Evolutionary conservation across 2,113 vertebrate species (phyloP).

Genomic region (Rhombomys opimus): DNA sequence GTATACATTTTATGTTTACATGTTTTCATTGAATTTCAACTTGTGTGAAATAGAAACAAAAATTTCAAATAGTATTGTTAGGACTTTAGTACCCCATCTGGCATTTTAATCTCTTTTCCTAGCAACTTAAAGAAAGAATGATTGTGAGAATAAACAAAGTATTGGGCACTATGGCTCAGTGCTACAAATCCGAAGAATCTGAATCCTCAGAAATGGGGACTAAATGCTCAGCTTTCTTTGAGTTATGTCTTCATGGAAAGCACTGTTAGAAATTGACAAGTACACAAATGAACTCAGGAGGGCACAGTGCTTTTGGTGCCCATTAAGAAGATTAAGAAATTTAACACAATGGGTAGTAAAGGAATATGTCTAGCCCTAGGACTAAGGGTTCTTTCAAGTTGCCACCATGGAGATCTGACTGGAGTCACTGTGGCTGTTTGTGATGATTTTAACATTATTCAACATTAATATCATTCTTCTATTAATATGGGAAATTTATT

Average conservation of each 20-base stretch:
- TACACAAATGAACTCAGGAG: background rate
- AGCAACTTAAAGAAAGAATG: slow-evolving; percentile 52
- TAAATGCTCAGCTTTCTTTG: slow-evolving; percentile 42
- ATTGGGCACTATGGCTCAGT: background rate
- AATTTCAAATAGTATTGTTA: slow-evolving; percentile 70
- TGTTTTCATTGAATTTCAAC: slow-evolving; percentile 76
- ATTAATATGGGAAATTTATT: background rate
- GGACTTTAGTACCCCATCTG: slow-evolving; percentile 68
- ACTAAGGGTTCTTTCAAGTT: background rate
- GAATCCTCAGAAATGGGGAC: slow-evolving; percentile 7
- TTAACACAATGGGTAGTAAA: background rate
- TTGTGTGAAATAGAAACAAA: slow-evolving; percentile 67
- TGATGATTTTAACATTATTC: background rate
- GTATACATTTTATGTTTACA: slow-evolving; percentile 59
- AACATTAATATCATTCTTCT: background rate
- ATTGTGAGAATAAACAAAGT: slow-evolving; percentile 64
- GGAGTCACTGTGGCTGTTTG: background rate
- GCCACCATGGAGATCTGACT: background rate
- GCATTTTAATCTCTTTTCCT: slow-evolving; percentile 50
- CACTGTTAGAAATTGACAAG: slow-evolving; percentile 81
- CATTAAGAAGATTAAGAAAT: background rate
- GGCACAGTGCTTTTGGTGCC: background rate
- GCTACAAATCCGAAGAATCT: slow-evolving; percentile 28
- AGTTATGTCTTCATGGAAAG: slow-evolving; percentile 27
- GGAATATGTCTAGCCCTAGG: background rate